Evolutionary conservation across 2,113 vertebrate genomes (phyloP).

Genomic region (Sinocyclocheilus anophthalmus): DNA sequence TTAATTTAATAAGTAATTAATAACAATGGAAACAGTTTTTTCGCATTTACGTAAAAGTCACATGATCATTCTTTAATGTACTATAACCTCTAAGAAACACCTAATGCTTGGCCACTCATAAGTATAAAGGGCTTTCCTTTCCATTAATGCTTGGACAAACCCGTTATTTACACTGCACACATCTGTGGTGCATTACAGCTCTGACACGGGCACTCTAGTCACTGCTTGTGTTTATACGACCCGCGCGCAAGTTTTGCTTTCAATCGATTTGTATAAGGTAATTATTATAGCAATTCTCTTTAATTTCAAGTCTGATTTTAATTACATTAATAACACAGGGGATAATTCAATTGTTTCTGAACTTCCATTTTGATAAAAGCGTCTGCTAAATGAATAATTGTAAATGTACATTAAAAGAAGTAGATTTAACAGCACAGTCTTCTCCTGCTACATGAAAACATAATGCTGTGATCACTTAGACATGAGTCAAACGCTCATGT

Average conservation of each 20-base stretch:
- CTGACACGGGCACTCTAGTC: no score
- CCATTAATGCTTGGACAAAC: no score
- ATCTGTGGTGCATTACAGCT: no score
- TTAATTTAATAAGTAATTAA: not conserved
- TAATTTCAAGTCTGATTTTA: not conserved
- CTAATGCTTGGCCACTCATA: no score
- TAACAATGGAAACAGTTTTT: no score
- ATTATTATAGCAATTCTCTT: not conserved
- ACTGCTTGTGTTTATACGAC: no score
- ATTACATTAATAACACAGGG: not conserved
- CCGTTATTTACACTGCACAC: no score
- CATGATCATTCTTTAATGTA: no score
- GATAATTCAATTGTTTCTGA: not conserved
- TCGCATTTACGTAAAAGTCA: no score
- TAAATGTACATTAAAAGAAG: not conserved
- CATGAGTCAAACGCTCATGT: not conserved
- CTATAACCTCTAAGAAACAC: no score
- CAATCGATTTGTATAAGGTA: not conserved
- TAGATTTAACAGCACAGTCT: not conserved
- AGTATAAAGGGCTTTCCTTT: no score
- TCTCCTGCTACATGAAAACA: not conserved
- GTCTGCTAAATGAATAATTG: not conserved
- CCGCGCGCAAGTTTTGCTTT: not conserved
- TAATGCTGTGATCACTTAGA: no score
- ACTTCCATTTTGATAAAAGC: not conserved